phyloP scores from a whole-genome alignment of 2,113 vertebrate species.

The Cyphomyrus plagiostoma region DNA sequence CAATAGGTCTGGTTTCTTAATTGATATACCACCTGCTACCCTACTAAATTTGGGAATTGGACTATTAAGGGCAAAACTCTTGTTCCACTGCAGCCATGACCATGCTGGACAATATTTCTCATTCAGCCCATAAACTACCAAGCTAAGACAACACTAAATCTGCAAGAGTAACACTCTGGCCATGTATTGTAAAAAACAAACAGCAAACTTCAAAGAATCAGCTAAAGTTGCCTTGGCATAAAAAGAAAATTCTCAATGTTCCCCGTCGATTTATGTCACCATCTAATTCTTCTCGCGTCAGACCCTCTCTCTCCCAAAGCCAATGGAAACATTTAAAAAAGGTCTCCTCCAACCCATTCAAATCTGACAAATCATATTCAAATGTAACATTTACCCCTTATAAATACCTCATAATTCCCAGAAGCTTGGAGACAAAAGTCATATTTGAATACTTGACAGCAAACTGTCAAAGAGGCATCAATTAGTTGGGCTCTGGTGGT shows the following conservation, averaged over 20 bases:
- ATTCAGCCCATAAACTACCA: not conserved
- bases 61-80: not conserved
- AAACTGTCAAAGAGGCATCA: slow-evolving; percentile 41
- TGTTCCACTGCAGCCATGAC: not conserved
- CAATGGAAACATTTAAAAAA: slow-evolving; percentile 29
- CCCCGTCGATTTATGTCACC: not conserved
- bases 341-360: slow-evolving; percentile 38
- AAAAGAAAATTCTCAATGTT: not conserved
- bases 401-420: slow-evolving; percentile 42
- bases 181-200: not conserved
- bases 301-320: slow-evolving; percentile 22
- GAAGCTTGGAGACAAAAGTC: slow-evolving; percentile 52
- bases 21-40: not conserved
- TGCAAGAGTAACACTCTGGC: not conserved
- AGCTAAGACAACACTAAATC: not conserved
- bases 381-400: slow-evolving; percentile 63
- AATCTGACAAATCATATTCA: slow-evolving; percentile 62
- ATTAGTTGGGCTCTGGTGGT: slow-evolving; percentile 15
- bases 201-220: not conserved
- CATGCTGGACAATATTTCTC: not conserved
- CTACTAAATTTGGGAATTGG: not conserved
- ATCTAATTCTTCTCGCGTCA: not conserved
- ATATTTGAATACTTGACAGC: slow-evolving; percentile 52
- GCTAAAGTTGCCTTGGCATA: not conserved
- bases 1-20: not conserved